Evolutionary conservation across 2,113 vertebrate species (phyloP).

Genomic region (Herpailurus yagouaroundi): DNA sequence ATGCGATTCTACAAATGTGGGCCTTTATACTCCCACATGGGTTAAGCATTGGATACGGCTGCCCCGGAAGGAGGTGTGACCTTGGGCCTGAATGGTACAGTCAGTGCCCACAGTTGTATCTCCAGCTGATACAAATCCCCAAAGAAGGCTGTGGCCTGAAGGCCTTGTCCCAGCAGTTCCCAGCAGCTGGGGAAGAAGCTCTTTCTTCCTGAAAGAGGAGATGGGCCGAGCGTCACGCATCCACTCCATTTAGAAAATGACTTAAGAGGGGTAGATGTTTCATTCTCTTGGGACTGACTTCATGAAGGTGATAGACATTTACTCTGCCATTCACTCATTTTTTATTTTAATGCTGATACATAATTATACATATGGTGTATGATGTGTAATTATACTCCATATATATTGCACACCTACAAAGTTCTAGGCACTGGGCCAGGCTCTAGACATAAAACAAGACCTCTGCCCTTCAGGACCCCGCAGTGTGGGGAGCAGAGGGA

Average conservation of each 20-base stretch:
- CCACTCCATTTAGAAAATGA: neutral
- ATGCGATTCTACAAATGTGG: neutral
- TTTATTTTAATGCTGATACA: neutral
- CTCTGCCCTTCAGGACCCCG: neutral
- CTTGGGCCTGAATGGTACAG: neutral
- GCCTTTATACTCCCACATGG: neutral
- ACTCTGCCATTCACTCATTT: neutral
- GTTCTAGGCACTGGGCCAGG: neutral
- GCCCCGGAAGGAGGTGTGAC: neutral
- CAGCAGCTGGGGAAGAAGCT: neutral
- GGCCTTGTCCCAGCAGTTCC: neutral
- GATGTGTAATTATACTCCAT: neutral
- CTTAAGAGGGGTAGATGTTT: neutral
- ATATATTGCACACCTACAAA: neutral
- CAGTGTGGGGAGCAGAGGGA: neutral
- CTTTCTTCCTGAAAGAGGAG: neutral
- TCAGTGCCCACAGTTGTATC: neutral
- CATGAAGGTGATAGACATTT: neutral
- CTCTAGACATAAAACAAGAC: neutral
- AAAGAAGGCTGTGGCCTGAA: neutral
- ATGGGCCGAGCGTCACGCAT: accelerated
- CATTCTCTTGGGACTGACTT: neutral
- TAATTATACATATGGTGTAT: neutral
- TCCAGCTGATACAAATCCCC: neutral
- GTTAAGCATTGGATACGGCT: neutral